These are phyloP conservation scores for Leptodactylus fallax DNA, from an alignment of 2,797 vertebrate genomes.

Conservation along the genomic window DNA sequence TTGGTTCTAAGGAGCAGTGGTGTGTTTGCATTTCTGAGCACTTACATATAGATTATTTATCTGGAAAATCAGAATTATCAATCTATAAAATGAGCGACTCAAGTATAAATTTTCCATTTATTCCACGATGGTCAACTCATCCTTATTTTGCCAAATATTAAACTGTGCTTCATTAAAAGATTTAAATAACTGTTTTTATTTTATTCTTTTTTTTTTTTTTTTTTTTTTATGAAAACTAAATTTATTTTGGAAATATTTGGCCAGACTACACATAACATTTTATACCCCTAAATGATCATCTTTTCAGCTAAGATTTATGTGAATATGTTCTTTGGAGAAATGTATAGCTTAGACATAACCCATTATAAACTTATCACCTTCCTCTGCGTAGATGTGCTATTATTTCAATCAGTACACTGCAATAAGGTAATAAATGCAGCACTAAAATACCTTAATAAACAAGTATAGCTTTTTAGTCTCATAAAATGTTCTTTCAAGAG, in stretches of 20 bases:
- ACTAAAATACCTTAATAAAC: conserved; percentile 69
- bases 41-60: no score
- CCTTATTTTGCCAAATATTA: no score
- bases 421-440: conserved; percentile 68
- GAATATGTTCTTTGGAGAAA: neutral
- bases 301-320: neutral
- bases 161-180: neutral
- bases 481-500: conserved; percentile 72
- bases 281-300: neutral
- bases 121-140: no score
- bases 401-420: conserved; percentile 64
- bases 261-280: neutral
- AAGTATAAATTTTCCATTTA: no score
- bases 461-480: conserved; percentile 69
- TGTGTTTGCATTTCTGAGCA: no score
- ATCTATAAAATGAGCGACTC: no score
- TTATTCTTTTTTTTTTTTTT: no score
- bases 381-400: conserved; percentile 59
- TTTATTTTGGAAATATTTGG: neutral
- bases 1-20: no score
- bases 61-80: no score
- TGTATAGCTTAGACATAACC: neutral
- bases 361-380: conserved; percentile 1
- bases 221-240: neutral
- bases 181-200: no score